phyloP scores from a whole-genome alignment of 2,113 vertebrate species.

The Callorhinus ursinus region DNA sequence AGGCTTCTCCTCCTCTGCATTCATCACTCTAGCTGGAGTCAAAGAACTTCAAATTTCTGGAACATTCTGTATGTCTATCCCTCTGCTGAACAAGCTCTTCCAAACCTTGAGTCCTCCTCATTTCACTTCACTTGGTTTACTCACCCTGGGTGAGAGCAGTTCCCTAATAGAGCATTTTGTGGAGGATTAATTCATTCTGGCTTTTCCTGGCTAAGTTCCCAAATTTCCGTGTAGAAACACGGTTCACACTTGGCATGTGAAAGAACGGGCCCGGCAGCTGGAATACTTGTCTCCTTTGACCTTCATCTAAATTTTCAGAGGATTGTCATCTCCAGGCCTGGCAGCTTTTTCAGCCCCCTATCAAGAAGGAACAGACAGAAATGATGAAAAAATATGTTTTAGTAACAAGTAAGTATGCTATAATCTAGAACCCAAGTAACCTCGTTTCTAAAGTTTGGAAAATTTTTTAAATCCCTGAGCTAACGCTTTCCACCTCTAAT shows the following conservation, averaged over 20 bases:
- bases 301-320: constrained; percentile 19
- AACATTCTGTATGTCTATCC: neutral
- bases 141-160: neutral
- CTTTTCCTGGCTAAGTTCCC: neutral
- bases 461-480: neutral
- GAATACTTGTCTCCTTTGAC: neutral
- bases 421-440: constrained; percentile 14
- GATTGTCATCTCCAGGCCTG: neutral
- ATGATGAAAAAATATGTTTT: constrained; percentile 24
- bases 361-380: neutral
- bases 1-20: neutral
- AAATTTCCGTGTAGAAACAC: neutral
- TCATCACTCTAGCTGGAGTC: neutral
- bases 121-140: neutral
- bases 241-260: neutral
- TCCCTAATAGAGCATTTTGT: neutral
- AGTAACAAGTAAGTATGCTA: neutral
- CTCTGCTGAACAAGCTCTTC: neutral
- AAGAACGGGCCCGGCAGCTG: neutral
- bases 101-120: neutral
- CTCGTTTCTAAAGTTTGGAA: neutral
- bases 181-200: neutral
- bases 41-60: neutral
- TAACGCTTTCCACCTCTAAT: neutral
- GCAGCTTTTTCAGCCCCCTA: neutral